These are phyloP conservation scores for Mactra quadrangularis DNA, from an alignment of 1,140 invertebrate genomes.

Conservation along the genomic window DNA sequence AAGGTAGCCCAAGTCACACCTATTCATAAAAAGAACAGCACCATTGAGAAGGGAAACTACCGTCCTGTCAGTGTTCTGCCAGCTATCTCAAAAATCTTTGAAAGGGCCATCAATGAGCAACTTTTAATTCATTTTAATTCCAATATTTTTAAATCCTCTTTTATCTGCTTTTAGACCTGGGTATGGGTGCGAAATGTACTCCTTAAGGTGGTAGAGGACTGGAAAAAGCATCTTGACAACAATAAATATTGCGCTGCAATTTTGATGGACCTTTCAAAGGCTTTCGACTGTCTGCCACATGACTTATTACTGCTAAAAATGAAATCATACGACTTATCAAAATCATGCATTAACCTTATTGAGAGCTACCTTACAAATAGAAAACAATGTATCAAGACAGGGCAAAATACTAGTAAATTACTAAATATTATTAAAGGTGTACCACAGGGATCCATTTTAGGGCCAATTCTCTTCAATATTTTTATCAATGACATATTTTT, in stretches of 20 bases:
- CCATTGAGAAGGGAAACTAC: background rate
- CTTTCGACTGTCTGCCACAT: conserved; percentile 7
- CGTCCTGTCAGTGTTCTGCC: background rate
- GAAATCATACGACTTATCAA: background rate
- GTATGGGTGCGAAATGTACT: background rate
- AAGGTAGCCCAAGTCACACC: conserved; percentile 11
- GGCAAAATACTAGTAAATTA: background rate
- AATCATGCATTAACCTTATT: background rate
- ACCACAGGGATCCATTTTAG: background rate
- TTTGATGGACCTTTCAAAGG: background rate
- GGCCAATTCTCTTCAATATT: background rate
- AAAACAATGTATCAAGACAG: conserved; percentile 16
- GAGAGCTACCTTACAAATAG: conserved; percentile 7
- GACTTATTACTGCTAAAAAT: conserved; percentile 6
- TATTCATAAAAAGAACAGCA: conserved; percentile 19
- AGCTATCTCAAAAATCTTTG: conserved; percentile 7
- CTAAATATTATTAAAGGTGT: background rate
- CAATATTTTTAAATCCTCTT: conserved; percentile 5
- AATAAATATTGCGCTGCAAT: conserved; percentile 25
- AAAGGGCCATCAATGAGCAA: conserved; percentile 15
- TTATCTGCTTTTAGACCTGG: conserved; percentile 12
- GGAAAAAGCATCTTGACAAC: conserved; percentile 18
- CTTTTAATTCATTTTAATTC: background rate
- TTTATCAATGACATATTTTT: background rate
- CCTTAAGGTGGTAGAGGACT: conserved; percentile 8